phyloP scores from a whole-genome alignment of 2,797 vertebrate species.

The Anguilla obscura region DNA sequence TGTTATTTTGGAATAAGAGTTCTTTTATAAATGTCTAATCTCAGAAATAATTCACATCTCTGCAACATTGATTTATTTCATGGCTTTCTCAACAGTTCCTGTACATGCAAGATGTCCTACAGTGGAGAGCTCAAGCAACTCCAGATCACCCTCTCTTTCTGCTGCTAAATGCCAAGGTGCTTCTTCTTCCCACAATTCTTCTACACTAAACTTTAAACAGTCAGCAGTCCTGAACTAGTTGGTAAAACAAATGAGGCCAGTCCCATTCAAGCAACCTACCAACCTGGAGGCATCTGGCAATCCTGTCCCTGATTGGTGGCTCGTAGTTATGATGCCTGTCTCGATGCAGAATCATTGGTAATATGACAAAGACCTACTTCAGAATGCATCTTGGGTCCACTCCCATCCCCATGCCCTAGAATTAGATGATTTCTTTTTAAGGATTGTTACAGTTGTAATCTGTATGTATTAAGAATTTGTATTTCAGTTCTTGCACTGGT shows the following conservation, averaged over 20 bases:
- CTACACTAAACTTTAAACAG: neutral
- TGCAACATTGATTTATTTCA: neutral
- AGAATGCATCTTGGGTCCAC: neutral
- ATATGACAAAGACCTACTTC: neutral
- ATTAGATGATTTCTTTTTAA: neutral
- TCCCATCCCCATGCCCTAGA: neutral
- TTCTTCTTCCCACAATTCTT: neutral
- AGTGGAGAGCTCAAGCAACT: slow-evolving; percentile 94
- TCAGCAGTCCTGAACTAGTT: neutral
- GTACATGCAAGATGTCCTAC: slow-evolving; percentile 93
- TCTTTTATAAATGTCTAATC: neutral
- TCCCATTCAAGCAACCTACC: neutral
- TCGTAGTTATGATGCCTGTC: neutral
- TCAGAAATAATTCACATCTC: neutral
- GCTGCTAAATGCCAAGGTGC: slow-evolving; percentile 90
- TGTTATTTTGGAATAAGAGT: neutral
- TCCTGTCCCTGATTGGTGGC: neutral
- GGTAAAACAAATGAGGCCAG: neutral
- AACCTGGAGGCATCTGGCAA: neutral
- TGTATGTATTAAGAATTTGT: neutral
- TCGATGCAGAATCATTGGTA: neutral
- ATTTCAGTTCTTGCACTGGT: neutral
- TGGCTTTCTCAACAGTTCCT: slow-evolving; percentile 76
- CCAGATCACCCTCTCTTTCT: slow-evolving; percentile 91
- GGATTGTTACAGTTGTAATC: neutral